A percentile compares a stretch with the other conserved stretches of the same genome.
phyloP scores from a whole-genome alignment of 1,140 invertebrate genomes.

The Bombus affinis region DNA sequence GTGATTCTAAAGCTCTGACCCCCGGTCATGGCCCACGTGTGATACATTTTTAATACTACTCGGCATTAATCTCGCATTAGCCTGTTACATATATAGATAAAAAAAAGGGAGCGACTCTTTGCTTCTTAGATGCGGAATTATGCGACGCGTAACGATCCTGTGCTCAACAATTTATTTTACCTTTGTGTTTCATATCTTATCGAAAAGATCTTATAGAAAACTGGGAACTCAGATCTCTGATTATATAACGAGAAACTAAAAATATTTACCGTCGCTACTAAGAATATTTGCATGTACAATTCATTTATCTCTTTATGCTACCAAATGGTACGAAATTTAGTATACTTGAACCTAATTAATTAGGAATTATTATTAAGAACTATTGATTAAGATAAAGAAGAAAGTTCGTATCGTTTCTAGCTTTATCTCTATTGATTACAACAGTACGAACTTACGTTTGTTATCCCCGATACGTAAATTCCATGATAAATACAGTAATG shows the following conservation, averaged over 20 bases:
- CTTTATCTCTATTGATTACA: no score
- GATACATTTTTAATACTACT: constrained; percentile 75
- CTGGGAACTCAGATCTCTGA: neutral
- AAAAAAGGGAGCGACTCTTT: neutral
- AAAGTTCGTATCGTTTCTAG: no score
- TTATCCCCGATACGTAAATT: no score
- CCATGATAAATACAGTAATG: no score
- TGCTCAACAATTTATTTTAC: constrained; percentile 24
- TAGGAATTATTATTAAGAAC: no score
- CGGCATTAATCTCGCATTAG: constrained; percentile 74
- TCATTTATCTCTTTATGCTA: no score
- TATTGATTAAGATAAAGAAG: no score
- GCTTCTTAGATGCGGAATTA: constrained; percentile 48
- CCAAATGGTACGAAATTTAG: no score
- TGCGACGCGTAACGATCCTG: constrained; percentile 42
- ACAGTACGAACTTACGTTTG: no score
- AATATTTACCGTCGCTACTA: neutral
- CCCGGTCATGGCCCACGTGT: constrained; percentile 33
- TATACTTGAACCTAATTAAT: no score
- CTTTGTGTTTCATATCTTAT: neutral
- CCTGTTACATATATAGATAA: constrained; percentile 18
- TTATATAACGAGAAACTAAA: neutral
- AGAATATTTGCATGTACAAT: neutral
- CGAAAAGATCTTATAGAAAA: neutral
- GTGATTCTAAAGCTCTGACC: constrained; percentile 64